These are phyloP conservation scores for Pterostichus madidus DNA, from an alignment of 2,888 invertebrate genomes.

Conservation along the genomic window DNA sequence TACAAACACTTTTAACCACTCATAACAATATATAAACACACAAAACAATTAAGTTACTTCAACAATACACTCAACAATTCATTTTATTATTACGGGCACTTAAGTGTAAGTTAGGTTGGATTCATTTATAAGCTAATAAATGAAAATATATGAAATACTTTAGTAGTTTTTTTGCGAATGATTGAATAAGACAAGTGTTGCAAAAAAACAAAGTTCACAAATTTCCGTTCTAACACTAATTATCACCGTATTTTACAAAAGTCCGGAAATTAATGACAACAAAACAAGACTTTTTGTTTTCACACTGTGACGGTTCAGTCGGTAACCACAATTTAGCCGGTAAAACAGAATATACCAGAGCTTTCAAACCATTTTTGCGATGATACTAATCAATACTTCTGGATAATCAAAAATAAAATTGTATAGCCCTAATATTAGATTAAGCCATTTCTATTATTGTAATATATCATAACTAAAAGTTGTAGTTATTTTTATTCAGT, in stretches of 20 bases:
- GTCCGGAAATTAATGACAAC: conserved; percentile 65
- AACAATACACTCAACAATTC: conserved; percentile 45
- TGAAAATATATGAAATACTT: conserved; percentile 7
- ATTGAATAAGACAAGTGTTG: conserved; percentile 23
- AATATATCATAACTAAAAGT: neutral
- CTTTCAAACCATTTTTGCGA: conserved; percentile 9
- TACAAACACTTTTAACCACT: conserved; percentile 20
- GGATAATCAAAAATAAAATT: neutral
- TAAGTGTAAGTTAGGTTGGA: conserved; percentile 51
- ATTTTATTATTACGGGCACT: conserved; percentile 28
- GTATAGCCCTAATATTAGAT: no score
- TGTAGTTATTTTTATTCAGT: neutral
- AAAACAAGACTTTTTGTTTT: conserved; percentile 65
- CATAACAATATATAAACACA: conserved; percentile 33
- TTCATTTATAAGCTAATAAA: conserved; percentile 17
- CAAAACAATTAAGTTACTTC: conserved; percentile 28
- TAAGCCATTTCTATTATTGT: no score
- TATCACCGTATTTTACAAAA: conserved; percentile 62
- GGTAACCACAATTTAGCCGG: conserved; percentile 54
- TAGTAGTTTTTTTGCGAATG: neutral
- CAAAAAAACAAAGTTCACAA: conserved; percentile 33
- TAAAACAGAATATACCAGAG: conserved; percentile 57
- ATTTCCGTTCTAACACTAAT: conserved; percentile 58
- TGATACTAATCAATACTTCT: conserved; percentile 28
- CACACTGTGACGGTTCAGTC: conserved; percentile 52